These are phyloP conservation scores for Meleagris gallopavo DNA, from an alignment of 2,113 vertebrate species.

Conservation along the genomic window DNA sequence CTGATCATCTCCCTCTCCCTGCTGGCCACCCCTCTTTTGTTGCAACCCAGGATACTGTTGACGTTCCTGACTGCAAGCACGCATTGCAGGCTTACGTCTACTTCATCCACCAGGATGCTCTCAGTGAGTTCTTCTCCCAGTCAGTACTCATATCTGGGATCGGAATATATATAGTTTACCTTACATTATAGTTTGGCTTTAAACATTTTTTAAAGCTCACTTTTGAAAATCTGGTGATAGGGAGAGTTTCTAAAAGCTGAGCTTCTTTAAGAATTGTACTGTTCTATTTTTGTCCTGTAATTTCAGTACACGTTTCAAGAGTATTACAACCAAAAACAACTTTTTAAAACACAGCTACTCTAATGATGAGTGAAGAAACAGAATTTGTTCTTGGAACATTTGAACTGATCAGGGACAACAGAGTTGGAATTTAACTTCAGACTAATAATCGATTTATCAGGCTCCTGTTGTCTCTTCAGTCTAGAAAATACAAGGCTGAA, in stretches of 20 bases:
- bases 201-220: background rate
- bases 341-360: background rate
- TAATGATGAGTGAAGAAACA: background rate
- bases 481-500: background rate
- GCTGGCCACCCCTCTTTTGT: too few relatives aligned
- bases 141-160: too few relatives aligned
- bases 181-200: background rate
- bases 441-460: background rate
- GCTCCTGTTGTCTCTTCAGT: background rate
- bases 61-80: too few relatives aligned
- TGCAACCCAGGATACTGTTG: too few relatives aligned
- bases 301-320: background rate
- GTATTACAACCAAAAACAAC: background rate
- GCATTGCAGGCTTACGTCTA: too few relatives aligned
- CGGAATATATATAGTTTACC: too few relatives aligned
- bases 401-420: background rate
- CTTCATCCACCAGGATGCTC: too few relatives aligned
- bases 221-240: background rate
- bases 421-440: background rate
- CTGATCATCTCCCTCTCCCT: too few relatives aligned
- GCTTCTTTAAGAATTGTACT: background rate
- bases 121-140: too few relatives aligned
- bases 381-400: background rate
- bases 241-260: background rate
- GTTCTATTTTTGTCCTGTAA: background rate